These are phyloP conservation scores for Hesperia comma DNA, from an alignment of 2,888 invertebrate genomes.

Conservation along the genomic window DNA sequence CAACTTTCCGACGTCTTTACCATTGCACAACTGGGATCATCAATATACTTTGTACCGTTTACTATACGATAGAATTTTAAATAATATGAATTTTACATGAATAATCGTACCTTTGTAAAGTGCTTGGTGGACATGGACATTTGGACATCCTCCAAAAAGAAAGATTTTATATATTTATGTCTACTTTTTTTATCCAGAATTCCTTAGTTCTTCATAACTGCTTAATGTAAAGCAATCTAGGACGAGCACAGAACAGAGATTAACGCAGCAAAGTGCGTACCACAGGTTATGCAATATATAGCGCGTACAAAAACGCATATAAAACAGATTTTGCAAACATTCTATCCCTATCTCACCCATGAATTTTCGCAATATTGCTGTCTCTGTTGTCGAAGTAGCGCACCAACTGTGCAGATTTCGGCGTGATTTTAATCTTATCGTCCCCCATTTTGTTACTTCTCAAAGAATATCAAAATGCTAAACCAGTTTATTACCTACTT, in stretches of 20 bases:
- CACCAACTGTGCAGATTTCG: constrained; percentile 41
- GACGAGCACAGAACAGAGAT: background rate
- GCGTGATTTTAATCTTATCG: constrained; percentile 46
- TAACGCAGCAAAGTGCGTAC: background rate
- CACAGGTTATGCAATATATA: background rate
- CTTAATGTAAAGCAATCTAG: background rate
- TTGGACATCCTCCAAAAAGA: too few species aligned
- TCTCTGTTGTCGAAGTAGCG: constrained; percentile 14
- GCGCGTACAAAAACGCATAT: too few species aligned
- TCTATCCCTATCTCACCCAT: background rate
- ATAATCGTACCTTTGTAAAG: too few species aligned
- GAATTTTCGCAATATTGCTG: background rate
- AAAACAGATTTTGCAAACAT: constrained; percentile 10
- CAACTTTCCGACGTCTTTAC: too few species aligned
- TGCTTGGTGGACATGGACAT: too few species aligned
- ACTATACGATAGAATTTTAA: too few species aligned
- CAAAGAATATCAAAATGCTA: constrained; percentile 33
- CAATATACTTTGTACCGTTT: too few species aligned
- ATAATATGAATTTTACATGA: too few species aligned
- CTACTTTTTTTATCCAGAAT: too few species aligned
- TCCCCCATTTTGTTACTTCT: constrained; percentile 40
- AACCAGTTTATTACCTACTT: background rate
- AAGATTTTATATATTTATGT: too few species aligned
- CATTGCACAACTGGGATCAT: too few species aligned
- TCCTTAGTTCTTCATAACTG: too few species aligned